Conservation (phyloP, 2,888 invertebrate genomes). For the Gryllus longicercus region DNA sequence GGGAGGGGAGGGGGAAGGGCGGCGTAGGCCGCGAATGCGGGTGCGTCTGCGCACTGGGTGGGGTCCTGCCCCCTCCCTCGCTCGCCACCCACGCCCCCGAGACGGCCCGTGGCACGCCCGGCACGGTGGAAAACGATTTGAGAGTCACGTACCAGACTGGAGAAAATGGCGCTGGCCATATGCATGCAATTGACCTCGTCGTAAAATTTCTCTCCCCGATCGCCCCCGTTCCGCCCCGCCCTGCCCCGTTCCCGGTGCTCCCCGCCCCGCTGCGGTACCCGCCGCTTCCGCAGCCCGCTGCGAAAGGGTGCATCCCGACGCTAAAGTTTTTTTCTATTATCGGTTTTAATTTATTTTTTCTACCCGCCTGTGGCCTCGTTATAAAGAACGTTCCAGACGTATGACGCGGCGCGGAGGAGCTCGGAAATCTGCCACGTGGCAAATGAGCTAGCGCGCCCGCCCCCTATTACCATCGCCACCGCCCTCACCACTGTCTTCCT, state of each 20-base stretch:
- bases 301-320: too few species aligned
- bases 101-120: not conserved
- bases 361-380: too few species aligned
- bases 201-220: not conserved
- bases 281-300: too few species aligned
- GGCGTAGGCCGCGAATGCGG: not conserved
- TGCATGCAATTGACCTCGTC: constrained; percentile 10
- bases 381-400: too few species aligned
- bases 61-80: not conserved
- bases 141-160: constrained; percentile 9
- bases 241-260: not conserved
- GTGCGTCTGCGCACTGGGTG: not conserved
- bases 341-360: too few species aligned
- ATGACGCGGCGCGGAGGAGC: too few species aligned
- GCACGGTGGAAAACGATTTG: constrained; percentile 17
- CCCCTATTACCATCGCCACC: too few species aligned
- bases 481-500: too few species aligned
- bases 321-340: too few species aligned
- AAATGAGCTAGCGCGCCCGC: too few species aligned
- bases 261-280: too few species aligned
- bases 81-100: not conserved
- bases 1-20: not conserved
- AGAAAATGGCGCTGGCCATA: constrained; percentile 7
- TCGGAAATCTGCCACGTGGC: too few species aligned
- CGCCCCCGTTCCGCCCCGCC: not conserved